These are phyloP conservation scores for Cochlearius cochlearius DNA, from an alignment of 2,113 vertebrate species.

Conservation along the genomic window DNA sequence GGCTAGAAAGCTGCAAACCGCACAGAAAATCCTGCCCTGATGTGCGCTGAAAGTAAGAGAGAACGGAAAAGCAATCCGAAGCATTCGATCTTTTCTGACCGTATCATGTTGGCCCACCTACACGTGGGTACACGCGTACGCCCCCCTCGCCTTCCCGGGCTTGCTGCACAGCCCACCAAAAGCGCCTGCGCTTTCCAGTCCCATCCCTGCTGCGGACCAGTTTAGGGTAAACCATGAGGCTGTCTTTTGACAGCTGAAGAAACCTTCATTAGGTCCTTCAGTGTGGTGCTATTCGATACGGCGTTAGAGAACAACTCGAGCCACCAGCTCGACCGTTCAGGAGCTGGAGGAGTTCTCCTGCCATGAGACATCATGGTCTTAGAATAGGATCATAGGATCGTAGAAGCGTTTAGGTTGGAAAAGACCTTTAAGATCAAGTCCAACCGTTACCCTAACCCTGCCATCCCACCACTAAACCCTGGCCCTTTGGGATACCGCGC, in stretches of 20 bases:
- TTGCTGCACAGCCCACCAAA: not conserved
- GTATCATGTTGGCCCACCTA: not conserved
- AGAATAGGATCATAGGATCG: too few species aligned
- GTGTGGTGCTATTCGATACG: fast-evolving
- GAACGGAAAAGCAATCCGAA: not conserved
- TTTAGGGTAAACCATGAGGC: not conserved
- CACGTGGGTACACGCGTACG: fast-evolving
- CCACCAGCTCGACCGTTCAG: not conserved
- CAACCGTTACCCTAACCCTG: too few species aligned
- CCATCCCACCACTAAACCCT: too few species aligned
- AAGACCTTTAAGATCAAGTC: too few species aligned
- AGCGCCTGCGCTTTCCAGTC: not conserved
- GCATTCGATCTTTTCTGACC: not conserved
- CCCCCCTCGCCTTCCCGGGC: too few species aligned
- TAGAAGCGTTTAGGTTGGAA: too few species aligned
- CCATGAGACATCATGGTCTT: not conserved
- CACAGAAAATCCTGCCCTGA: not conserved
- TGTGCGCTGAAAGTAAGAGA: not conserved
- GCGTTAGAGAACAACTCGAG: not conserved
- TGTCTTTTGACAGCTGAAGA: not conserved
- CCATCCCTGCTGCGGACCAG: not conserved
- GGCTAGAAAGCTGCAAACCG: not conserved
- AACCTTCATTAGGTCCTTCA: not conserved
- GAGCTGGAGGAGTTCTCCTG: not conserved
- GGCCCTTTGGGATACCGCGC: not conserved